Base-by-base conservation (phyloP, 2,888 invertebrate species). In the Cantharis nigra region DNA sequence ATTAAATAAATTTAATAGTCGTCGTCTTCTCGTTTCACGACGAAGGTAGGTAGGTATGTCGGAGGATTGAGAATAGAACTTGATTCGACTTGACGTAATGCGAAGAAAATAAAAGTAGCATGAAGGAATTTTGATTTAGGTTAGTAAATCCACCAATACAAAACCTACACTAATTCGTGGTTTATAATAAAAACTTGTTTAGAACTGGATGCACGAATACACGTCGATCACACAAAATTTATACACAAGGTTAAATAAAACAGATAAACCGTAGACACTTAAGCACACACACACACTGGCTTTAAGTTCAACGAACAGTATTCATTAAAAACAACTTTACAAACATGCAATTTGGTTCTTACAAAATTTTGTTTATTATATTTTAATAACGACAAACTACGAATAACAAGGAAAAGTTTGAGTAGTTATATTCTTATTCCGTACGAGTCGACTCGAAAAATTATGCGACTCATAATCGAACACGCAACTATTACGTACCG, bases 251-350 rank as follows among this genome's bases (percentile, higher is more conserved):
- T 74, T 74, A 73, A 70, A 71, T 74, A 73, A 70, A 71, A 33
- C 72, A 72, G 71, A 76, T 71, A 76, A 71, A 77, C 71, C 67
- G 77, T 74, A 77, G 70, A 75, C 75, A 75, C 75, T 74, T 74
- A 71, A 75, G 74, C 76, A 72, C 72, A 76, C 16, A 76, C 16
- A 16, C 49, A 49, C 76, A 77, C 71, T 75, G 75, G 65, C 63
- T 72, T 33, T 26, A 74, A 62, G 78, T 78, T 78, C 78, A 78
- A 75, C 63, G 78, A 78, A 78, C 78, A 75, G 72, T 75, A 72
- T 78, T 77, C 67, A 71, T 74, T 70, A 70, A 74, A 75, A 75
- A 71, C 75, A 71, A 71, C 63, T 28, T 62, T 18, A 49, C 75
- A 63, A 71, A 71, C 70, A 71, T 64, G 63, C 64, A 63, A 67